Base-by-base conservation (phyloP, 1,140 invertebrate species). In the Batillaria attramentaria region DNA sequence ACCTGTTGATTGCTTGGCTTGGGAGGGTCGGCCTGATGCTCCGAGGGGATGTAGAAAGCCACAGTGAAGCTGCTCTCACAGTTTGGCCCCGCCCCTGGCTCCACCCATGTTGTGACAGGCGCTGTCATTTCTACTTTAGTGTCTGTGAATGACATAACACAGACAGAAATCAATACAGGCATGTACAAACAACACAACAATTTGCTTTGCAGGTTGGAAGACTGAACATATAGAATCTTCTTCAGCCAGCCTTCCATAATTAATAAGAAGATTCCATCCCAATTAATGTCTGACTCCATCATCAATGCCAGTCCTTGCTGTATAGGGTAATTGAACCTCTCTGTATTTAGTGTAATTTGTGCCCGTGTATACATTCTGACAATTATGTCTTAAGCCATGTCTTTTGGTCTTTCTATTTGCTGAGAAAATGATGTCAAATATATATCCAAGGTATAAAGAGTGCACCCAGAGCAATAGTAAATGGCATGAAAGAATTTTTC, bases 121-220 rank as follows among this genome's bases (percentile, higher is more conserved):
- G 88, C 85, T n/a, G 90, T 91, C 90, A 91, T 91, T 3, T 89
- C 88, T 43, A 91, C 84, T 60, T 89, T 89, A 10, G 78, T 83
- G n/a, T 82, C 88, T 90, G 81, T 13, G 76, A 42, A 79, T 31
- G 77, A 66, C 50, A 60, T 16, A 43, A 28, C 35, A 72, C 16
- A 28, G 62, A 33, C 31, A 13, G 18, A 28, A 31, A 65, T 33
- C 2, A 13, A 13, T 65, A 65, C n/a, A 0, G n/a, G 1, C 16
- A 1, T 54, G 46, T 54, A 2, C n/a, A n/a, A n/a, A n/a, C n/a
- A 54, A 16, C 46, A 18, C n/a, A n/a, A 54, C 16, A 54, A 54
- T 18, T 16, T 16, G n/a, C 46, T 54, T 54, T 0, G 16, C 16
- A 54, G 46, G 46, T 16, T n/a, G n/a, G 16, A 54, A 18, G 46